Evolutionary conservation across 1,140 invertebrate species (phyloP).

Genomic region (Drosophila baimaii): DNA sequence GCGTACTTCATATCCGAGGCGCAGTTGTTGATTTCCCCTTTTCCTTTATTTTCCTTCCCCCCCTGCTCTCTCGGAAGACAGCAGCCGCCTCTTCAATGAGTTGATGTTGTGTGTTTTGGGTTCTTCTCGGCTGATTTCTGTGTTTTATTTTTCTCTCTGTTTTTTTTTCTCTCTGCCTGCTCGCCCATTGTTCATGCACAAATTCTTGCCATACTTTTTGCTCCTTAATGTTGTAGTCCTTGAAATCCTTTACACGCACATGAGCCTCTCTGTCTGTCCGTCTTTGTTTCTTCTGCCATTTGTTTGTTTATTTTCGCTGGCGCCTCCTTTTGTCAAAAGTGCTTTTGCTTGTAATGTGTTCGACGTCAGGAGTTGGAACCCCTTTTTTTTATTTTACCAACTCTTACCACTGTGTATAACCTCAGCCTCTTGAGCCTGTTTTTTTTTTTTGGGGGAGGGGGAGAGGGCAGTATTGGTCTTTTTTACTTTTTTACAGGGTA

Average conservation of each 20-base stretch:
- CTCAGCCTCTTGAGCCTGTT: constrained; percentile 25
- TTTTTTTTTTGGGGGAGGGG: constrained; percentile 1
- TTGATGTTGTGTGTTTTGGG: constrained; percentile 46
- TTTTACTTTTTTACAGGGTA: constrained; percentile 18
- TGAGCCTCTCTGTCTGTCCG: constrained; percentile 44
- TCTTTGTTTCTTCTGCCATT: constrained; percentile 75
- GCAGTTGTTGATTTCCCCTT: constrained; percentile 31
- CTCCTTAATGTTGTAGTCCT: constrained; percentile 76
- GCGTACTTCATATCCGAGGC: constrained; percentile 38
- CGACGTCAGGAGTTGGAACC: constrained; percentile 64
- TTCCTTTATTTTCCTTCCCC: neutral
- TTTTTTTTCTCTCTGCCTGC: constrained; percentile 18
- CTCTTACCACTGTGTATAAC: constrained; percentile 4
- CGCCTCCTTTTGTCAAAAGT: constrained; percentile 81
- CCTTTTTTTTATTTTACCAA: constrained; percentile 14
- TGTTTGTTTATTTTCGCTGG: constrained; percentile 80
- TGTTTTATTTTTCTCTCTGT: constrained; percentile 33
- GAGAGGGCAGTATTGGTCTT: neutral
- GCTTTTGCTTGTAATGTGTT: constrained; percentile 82
- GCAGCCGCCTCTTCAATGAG: constrained; percentile 38
- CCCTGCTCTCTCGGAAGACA: constrained; percentile 39
- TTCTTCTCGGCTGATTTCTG: constrained; percentile 32
- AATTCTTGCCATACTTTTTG: constrained; percentile 57
- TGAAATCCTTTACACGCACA: constrained; percentile 74
- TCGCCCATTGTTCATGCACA: constrained; percentile 74